A percentile compares a stretch with the other conserved stretches of the same genome.
These are phyloP conservation scores for Melanotaenia duboulayi DNA, from an alignment of 2,113 vertebrate species.

Conservation along the genomic window DNA sequence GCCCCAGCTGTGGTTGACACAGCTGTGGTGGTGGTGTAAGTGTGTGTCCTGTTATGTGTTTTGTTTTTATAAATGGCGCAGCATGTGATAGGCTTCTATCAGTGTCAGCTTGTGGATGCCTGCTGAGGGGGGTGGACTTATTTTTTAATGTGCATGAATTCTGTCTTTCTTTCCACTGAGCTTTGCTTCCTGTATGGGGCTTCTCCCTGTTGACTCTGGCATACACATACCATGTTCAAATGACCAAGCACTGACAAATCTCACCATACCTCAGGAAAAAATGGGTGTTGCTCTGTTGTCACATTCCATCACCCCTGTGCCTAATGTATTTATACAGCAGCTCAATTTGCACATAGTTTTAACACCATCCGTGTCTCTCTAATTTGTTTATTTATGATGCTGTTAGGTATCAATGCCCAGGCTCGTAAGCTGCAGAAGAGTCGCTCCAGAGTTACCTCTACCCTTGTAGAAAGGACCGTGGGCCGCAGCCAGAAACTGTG, in stretches of 20 bases:
- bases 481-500: constrained; percentile 65
- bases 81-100: constrained; percentile 57
- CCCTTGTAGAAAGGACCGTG: constrained; percentile 61
- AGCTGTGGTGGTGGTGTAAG: constrained; percentile 57
- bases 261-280: constrained; percentile 36
- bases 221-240: constrained; percentile 30
- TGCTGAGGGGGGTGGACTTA: constrained; percentile 37
- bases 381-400: constrained; percentile 20
- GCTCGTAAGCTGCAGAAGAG: constrained; percentile 87
- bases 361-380: not conserved
- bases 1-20: constrained; percentile 61
- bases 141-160: constrained; percentile 57
- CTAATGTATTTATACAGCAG: constrained; percentile 27
- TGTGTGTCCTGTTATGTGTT: constrained; percentile 69
- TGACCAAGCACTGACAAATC: constrained; percentile 17
- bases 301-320: constrained; percentile 16
- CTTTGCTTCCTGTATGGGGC: constrained; percentile 69
- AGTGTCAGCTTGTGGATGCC: constrained; percentile 59
- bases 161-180: constrained; percentile 71
- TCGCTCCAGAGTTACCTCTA: constrained; percentile 82
- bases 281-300: constrained; percentile 39
- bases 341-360: constrained; percentile 15
- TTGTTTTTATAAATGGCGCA: constrained; percentile 55
- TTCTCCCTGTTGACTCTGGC: constrained; percentile 74
- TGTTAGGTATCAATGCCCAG: constrained; percentile 85